Evolutionary conservation across 2,113 vertebrate genomes (phyloP), one percentile per base, ranked within the genome.

Genomic region (Colinus virginianus): DNA sequence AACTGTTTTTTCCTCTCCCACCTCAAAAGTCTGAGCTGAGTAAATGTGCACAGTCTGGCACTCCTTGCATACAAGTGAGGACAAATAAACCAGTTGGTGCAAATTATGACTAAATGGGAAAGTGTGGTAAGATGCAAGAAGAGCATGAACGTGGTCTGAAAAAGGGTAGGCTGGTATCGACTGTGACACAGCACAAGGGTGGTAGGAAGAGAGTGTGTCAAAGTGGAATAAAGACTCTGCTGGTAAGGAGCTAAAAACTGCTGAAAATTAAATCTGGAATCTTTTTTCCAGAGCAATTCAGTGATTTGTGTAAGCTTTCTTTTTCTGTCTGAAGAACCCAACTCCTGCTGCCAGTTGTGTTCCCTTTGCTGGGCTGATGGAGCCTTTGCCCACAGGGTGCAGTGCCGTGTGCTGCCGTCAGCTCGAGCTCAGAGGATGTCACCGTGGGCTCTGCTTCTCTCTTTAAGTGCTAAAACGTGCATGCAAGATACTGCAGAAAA

Each of bases 331-430:
- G 56, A 64, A 46, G 36, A 66, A 70, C 40, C 68, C 30, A 34
- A 3, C 34, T 81, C 46, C 46, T 36, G 30, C 59, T 58, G 53
- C 64, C 64, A 18, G 53, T 26, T 42, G 23, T 13, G 28, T 46
- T 32, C 61, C 22, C 6, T 45, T 4, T 0, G 53, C 18, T 32
- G 53, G 0, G n/a, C 15, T 12, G 84, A 16, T 1, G 14, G 45
- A 11, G 25, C 3, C 55, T 68, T 38, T 43, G 46, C 53, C 21
- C 13, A 1, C 14, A 58, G 58, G 7, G 51, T 26, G 48, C 38
- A 18, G 16, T 55, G 12, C 55, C 0, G 0, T 6, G 51, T 38
- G 28, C 69, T 16, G 59, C 18, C 59, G 30, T 14, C 51, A 48
- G 56, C 36, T 36, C 36, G 36, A 8, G 11, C 40, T 40, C 40